Evolutionary conservation across 2,888 invertebrate species (phyloP).

Genomic region (Aproaerema taeniolella): DNA sequence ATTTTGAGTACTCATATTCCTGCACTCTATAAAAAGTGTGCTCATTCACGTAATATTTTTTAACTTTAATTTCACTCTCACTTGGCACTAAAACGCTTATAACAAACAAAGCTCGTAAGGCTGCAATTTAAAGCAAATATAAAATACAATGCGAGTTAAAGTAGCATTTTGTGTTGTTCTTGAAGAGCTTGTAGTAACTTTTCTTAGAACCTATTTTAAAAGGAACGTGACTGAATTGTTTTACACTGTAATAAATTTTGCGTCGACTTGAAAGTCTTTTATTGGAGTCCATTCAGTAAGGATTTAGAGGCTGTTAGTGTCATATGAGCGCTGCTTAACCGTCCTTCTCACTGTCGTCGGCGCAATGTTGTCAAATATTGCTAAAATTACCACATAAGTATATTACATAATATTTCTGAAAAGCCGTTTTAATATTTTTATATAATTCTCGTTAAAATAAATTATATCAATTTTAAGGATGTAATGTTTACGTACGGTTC

Average conservation of each 20-base stretch:
- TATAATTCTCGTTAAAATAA: too few relatives aligned
- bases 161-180: conserved; percentile 1
- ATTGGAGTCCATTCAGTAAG: conserved; percentile 46
- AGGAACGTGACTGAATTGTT: conserved; percentile 11
- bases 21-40: too few relatives aligned
- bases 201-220: background rate
- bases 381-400: conserved; percentile 44
- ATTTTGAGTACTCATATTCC: too few relatives aligned
- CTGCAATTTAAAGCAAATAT: conserved; percentile 4
- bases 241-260: conserved; percentile 14
- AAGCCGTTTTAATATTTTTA: too few relatives aligned
- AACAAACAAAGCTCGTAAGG: conserved; percentile 4
- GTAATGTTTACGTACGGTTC: too few relatives aligned
- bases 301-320: conserved; percentile 49
- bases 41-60: background rate
- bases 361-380: conserved; percentile 45
- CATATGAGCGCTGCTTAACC: conserved; percentile 43
- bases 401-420: too few relatives aligned
- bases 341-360: conserved; percentile 28
- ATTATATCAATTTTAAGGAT: too few relatives aligned
- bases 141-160: background rate
- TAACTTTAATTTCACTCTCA: background rate
- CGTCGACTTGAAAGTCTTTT: conserved; percentile 42
- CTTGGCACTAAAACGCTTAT: conserved; percentile 8
- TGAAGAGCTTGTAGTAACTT: conserved; percentile 1